These are phyloP conservation scores for Phataginus tetradactyla DNA, from an alignment of 2,797 vertebrate species.

Conservation along the genomic window DNA sequence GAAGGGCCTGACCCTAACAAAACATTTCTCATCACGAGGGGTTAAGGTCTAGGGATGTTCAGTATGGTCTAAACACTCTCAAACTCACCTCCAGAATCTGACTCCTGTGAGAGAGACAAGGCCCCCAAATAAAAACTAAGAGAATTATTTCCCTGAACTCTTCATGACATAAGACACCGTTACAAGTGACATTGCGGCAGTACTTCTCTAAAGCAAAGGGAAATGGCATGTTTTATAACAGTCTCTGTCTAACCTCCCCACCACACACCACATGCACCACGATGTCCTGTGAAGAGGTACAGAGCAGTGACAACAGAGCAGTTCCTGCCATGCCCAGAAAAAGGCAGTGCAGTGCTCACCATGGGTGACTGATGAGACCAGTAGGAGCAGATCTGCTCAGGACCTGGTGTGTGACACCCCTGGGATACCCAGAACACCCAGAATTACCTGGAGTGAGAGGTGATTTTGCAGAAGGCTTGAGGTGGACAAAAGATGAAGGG, in stretches of 20 bases:
- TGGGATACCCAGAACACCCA: neutral
- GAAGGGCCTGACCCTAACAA: neutral
- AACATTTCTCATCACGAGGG: neutral
- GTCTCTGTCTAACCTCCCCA: neutral
- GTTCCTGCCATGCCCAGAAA: neutral
- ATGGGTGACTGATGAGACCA: neutral
- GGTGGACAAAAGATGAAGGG: neutral
- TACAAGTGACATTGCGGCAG: neutral
- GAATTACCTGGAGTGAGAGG: neutral
- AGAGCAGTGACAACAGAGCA: neutral
- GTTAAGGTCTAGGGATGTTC: neutral
- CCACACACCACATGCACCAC: neutral
- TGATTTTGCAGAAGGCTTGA: neutral
- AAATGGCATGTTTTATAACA: neutral
- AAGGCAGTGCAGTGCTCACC: neutral
- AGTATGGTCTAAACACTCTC: neutral
- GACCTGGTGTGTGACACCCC: rapidly evolving
- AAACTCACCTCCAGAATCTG: neutral
- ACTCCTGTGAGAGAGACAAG: neutral
- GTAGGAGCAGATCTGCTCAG: neutral
- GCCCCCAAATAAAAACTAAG: neutral
- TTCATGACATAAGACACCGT: neutral
- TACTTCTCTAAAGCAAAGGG: neutral
- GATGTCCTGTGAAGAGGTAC: neutral
- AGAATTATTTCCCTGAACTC: neutral